These are phyloP conservation scores for Diorhabda elongata DNA, from an alignment of 1,140 invertebrate genomes.

Conservation along the genomic window DNA sequence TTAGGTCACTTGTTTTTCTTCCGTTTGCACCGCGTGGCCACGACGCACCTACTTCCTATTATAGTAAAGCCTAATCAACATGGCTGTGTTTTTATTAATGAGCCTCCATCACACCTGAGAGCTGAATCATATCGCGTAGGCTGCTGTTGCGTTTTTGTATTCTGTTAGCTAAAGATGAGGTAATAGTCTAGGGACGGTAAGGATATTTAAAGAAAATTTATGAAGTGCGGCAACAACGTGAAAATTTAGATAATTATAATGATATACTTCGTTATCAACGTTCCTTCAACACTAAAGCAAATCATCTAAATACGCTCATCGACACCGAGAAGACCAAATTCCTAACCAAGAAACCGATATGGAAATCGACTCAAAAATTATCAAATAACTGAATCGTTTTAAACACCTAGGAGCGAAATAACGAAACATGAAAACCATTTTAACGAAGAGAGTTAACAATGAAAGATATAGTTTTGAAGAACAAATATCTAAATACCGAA, in stretches of 20 bases:
- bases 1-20: conserved; percentile 25
- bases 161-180: conserved; percentile 14
- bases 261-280: too few relatives aligned
- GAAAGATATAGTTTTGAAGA: too few relatives aligned
- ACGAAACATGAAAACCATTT: too few relatives aligned
- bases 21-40: conserved; percentile 9
- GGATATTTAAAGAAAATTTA: not conserved
- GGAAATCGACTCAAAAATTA: too few relatives aligned
- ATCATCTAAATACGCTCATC: too few relatives aligned
- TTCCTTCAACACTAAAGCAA: too few relatives aligned
- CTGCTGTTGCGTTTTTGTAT: conserved; percentile 3
- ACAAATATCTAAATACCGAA: too few relatives aligned
- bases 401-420: too few relatives aligned
- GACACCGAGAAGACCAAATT: too few relatives aligned
- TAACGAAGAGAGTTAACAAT: too few relatives aligned
- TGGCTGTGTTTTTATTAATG: conserved; percentile 23
- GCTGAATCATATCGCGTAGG: conserved; percentile 22
- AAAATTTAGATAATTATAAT: not conserved
- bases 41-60: conserved; percentile 21
- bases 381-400: too few relatives aligned
- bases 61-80: conserved; percentile 21
- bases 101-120: conserved; percentile 23
- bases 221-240: not conserved
- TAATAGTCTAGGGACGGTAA: not conserved
- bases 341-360: too few relatives aligned